phyloP scores from a whole-genome alignment of 2,113 vertebrate genomes.

The Axis porcinus region DNA sequence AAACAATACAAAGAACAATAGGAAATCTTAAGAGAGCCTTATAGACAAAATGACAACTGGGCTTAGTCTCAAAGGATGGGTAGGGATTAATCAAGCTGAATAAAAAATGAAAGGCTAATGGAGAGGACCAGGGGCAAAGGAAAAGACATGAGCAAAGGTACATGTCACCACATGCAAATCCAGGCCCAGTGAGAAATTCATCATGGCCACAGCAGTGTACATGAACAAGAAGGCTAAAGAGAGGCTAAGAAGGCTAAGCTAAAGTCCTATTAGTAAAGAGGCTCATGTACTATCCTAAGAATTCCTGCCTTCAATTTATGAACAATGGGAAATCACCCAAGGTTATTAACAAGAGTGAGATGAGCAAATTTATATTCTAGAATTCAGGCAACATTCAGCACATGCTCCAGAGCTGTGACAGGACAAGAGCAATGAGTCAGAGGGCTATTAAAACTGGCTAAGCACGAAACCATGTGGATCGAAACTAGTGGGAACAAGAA shows the following conservation, averaged over 20 bases:
- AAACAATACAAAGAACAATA: neutral
- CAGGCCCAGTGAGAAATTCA: neutral
- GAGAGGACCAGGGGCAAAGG: neutral
- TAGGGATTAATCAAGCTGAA: neutral
- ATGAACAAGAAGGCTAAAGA: neutral
- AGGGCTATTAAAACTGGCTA: neutral
- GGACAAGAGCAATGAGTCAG: neutral
- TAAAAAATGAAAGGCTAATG: neutral
- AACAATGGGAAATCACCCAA: neutral
- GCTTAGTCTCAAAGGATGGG: neutral
- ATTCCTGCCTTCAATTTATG: neutral
- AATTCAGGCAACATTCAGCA: conserved; percentile 7
- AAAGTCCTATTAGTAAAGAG: neutral
- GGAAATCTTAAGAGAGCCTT: neutral
- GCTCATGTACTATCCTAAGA: neutral
- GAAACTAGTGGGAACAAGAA: neutral
- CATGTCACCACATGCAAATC: neutral
- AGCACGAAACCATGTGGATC: neutral
- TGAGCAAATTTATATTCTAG: neutral
- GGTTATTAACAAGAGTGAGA: conserved; percentile 5
- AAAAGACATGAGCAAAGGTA: neutral
- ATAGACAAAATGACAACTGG: neutral
- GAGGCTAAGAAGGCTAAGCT: neutral
- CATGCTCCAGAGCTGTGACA: neutral
- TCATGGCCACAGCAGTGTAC: neutral